These are phyloP conservation scores for Podabrus alpinus DNA, from an alignment of 2,888 invertebrate genomes.

Conservation along the genomic window DNA sequence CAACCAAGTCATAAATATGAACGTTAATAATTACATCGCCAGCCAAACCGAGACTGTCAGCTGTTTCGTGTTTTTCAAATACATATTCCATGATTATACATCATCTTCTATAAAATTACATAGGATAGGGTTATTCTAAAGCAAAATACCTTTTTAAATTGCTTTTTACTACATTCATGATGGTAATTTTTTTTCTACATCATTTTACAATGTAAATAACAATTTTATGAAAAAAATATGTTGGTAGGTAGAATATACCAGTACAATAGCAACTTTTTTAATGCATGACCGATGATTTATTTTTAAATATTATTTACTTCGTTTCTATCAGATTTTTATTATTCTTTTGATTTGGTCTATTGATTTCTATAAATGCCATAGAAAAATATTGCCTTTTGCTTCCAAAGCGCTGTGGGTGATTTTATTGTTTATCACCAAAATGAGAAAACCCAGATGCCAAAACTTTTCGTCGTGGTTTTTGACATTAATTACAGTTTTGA, in stretches of 20 bases:
- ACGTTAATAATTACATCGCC: conserved; percentile 20
- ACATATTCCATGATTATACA: not conserved
- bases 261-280: too few relatives aligned
- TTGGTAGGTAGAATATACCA: too few relatives aligned
- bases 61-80: conserved; percentile 2
- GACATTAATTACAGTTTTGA: too few relatives aligned
- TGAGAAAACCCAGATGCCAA: not conserved
- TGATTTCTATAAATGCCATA: not conserved
- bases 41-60: conserved; percentile 13
- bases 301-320: not conserved
- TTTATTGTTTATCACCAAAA: not conserved
- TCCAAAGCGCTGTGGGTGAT: not conserved
- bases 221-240: not conserved
- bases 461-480: not conserved
- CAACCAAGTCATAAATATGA: conserved; percentile 10
- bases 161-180: not conserved
- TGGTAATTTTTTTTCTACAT: not conserved
- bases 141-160: not conserved
- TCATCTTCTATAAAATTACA: not conserved
- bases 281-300: not conserved
- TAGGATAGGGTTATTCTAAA: not conserved
- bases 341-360: not conserved
- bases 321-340: not conserved
- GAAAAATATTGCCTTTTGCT: not conserved
- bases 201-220: not conserved